Conservation (phyloP, 2,797 vertebrate species). For the Synaphobranchus kaupii region DNA sequence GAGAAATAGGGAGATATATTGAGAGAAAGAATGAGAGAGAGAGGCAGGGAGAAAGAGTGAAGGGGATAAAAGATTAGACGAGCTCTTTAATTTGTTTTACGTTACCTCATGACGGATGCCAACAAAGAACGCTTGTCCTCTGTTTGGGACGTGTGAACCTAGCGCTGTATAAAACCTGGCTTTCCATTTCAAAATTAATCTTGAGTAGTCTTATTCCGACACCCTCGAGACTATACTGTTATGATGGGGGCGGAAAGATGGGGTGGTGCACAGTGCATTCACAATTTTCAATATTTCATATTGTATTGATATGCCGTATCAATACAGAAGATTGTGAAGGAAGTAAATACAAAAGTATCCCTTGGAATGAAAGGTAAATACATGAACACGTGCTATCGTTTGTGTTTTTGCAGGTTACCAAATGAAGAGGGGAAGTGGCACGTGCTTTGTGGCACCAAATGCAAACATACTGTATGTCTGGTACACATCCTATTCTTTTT, state of each 20-base stretch:
- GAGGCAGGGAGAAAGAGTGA: constrained; percentile 39
- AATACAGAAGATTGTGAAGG: constrained; percentile 30
- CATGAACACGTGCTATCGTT: background rate
- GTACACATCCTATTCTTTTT: background rate
- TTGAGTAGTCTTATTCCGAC: constrained; percentile 57
- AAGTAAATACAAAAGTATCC: constrained; percentile 41
- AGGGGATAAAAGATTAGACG: constrained; percentile 45
- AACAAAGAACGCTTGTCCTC: constrained; percentile 47
- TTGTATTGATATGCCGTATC: constrained; percentile 55
- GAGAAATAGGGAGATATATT: constrained; percentile 31
- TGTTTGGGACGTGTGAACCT: background rate
- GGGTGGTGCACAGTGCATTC: background rate
- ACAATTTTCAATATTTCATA: constrained; percentile 45
- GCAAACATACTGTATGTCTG: constrained; percentile 8
- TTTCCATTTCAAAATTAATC: constrained; percentile 15
- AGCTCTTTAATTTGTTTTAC: constrained; percentile 49
- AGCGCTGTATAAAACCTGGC: constrained; percentile 31
- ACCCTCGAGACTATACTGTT: constrained; percentile 51
- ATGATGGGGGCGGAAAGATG: background rate
- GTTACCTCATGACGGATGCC: constrained; percentile 46
- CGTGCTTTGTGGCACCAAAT: constrained; percentile 42
- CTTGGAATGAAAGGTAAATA: background rate
- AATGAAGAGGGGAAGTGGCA: constrained; percentile 42
- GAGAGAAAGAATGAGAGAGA: constrained; percentile 42
- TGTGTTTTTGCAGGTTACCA: background rate